Conservation (phyloP, 2,888 invertebrate species). For the Busseola fusca region DNA sequence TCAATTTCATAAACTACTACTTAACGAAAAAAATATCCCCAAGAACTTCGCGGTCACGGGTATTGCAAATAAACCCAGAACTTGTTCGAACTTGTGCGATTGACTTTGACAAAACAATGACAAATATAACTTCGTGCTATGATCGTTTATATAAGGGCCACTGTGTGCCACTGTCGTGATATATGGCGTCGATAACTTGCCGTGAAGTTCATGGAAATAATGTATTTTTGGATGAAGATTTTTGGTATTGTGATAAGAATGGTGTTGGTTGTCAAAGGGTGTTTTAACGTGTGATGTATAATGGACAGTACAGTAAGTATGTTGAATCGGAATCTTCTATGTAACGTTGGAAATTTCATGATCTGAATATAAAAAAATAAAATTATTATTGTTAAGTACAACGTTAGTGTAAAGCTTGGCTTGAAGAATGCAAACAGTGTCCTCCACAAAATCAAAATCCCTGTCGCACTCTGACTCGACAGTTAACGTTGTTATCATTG, state of each 20-base stretch:
- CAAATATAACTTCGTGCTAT: conserved; percentile 37
- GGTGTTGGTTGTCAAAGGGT: background rate
- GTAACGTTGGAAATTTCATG: too few species aligned
- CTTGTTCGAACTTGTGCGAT: conserved; percentile 34
- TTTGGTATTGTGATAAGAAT: conserved; percentile 1
- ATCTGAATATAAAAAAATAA: background rate
- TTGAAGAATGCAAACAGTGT: background rate
- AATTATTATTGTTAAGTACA: too few species aligned
- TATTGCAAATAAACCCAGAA: conserved; percentile 20
- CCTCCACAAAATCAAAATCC: background rate
- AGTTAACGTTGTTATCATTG: too few species aligned
- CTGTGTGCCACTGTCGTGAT: conserved; percentile 6
- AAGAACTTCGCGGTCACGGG: conserved; percentile 4
- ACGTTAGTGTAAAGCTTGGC: too few species aligned
- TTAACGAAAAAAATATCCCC: background rate
- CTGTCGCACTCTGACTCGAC: too few species aligned
- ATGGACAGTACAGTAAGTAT: too few species aligned
- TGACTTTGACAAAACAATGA: conserved; percentile 51
- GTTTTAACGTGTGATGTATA: background rate
- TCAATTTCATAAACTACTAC: background rate
- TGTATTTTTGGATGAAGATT: background rate
- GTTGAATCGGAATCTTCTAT: background rate
- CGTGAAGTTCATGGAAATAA: conserved; percentile 24
- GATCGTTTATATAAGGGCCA: conserved; percentile 41
- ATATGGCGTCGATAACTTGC: background rate